Evolutionary conservation across 2,113 vertebrate species (phyloP), one percentile per base, ranked within the genome.

Genomic region (Psilopogon haemacephalus): DNA sequence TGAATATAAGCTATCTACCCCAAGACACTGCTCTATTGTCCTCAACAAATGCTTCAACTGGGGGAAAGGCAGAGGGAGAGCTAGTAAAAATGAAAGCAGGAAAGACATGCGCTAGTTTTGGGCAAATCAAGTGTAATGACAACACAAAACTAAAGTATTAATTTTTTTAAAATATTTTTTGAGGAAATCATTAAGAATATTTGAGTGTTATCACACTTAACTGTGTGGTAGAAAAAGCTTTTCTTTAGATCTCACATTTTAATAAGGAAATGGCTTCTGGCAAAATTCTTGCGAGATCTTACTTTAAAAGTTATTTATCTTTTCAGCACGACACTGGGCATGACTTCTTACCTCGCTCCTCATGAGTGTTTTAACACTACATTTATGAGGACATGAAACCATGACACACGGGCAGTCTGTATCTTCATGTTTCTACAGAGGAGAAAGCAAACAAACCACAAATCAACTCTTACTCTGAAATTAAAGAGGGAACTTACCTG

Each of bases 381-480:
- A 99, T 94, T 98, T 98, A 97, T 99, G 99, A 32, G 99, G 99
- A 95, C 99, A 99, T 30, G 98, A 97, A 83, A 99, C 98, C 32
- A 98, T 98, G 88, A 99, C 99, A 18, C 98, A 98, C 2, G 99
- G 99, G 97, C 99, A 99, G 72, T 99, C 98, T 1, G 98, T 98
- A 88, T 99, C 99, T 97, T 99, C 99, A 58, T 99, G 99, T 98
- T 99, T 99, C 99, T 99, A 97, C 27, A 90, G 76, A 93, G 55
- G 90, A 94, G 94, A 84, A 93, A 73, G 77, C 64, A 95, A 89
- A 92, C 89, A 94, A 91, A 78, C 33, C 24, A 85, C 72, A 91
- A 73, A 90, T 93, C 55, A 94, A 52, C 50, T 63, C 71, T 68
- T 48, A 79, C 11, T 81, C 33, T 32, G 48, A 84, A 89, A 83